These are phyloP conservation scores for Pluvianellus socialis DNA, from an alignment of 2,113 vertebrate genomes.

Conservation along the genomic window DNA sequence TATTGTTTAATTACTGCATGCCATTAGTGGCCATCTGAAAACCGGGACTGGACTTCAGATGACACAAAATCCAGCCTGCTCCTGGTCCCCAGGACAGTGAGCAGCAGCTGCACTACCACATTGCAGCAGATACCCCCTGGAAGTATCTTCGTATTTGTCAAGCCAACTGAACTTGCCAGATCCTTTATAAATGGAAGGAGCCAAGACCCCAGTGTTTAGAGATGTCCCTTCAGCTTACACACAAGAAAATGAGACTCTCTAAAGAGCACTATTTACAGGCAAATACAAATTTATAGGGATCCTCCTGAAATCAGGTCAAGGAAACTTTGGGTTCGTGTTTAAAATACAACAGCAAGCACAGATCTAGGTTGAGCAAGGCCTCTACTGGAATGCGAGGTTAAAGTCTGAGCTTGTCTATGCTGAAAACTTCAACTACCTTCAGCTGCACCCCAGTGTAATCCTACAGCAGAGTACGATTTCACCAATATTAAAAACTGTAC, in stretches of 20 bases:
- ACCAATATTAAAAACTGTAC: not conserved
- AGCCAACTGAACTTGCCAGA: not conserved
- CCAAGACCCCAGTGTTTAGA: not conserved
- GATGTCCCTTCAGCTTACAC: not conserved
- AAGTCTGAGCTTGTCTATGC: not conserved
- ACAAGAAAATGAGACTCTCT: not conserved
- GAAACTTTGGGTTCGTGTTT: not conserved
- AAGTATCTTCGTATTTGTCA: not conserved
- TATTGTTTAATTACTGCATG: not conserved
- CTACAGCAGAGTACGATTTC: not conserved
- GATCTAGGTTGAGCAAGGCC: not conserved
- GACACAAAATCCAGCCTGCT: not conserved
- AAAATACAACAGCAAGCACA: not conserved
- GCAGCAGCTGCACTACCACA: not conserved
- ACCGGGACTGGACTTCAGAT: not conserved
- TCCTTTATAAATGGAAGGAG: not conserved
- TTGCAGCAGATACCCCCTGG: not conserved
- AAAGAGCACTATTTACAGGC: not conserved
- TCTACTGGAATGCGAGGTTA: not conserved
- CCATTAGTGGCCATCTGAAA: not conserved
- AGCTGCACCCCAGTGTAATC: not conserved
- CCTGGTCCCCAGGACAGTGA: not conserved
- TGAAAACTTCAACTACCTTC: not conserved
- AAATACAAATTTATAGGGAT: not conserved
- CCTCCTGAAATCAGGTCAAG: not conserved